Evolutionary conservation across 2,888 invertebrate species (phyloP), one percentile per base, ranked within the genome.

Genomic region (Ellobium chinense): DNA sequence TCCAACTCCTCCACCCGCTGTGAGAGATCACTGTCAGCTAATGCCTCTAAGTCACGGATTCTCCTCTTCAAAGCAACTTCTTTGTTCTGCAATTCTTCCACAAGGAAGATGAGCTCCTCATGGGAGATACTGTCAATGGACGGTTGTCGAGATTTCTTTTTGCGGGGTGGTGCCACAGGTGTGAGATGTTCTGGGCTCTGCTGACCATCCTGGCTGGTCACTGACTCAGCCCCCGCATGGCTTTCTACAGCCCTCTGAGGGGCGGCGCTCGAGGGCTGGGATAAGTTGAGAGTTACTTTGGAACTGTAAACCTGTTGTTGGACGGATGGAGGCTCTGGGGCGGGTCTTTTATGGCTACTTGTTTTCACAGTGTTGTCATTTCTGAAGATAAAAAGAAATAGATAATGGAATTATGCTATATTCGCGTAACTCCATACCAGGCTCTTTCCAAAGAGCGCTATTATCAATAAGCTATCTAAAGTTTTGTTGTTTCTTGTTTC

Each of bases 1-100:
- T 86, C 83, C 74, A 86, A 78, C 39, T 81, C 75, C n/a, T 62
- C 68, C 18, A 85, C 72, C 58, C 83, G 83, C 14, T 80, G 81
- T 46, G 80, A 83, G 29, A 86, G 80, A 27, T 82, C 84, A 39
- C 70, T 34, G 18, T 76, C 78, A 29, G 58, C 54, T 7, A 78
- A 37, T 18, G 79, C 81, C 36, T 83, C 72, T 1, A 83, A 73
- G 18, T 83, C 78, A 12, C 54, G 75, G n/a, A 83, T 54, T 56
- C 81, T 81, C 56, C 72, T 75, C 76, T 81, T 78, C 60, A 78
- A 54, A 60, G 69, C 78, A 4, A 39, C 46, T 27, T 81, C 78
- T 24, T 66, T 78, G 31, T 62, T 62, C 72, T 83, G 78, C 37
- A 83, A 58, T 63, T 83, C 78, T 56, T 81, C 81, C 31, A 83